Evolutionary conservation across 2,113 vertebrate species (phyloP), one percentile per base, ranked within the genome.

Genomic region (Pseudopipra pipra): DNA sequence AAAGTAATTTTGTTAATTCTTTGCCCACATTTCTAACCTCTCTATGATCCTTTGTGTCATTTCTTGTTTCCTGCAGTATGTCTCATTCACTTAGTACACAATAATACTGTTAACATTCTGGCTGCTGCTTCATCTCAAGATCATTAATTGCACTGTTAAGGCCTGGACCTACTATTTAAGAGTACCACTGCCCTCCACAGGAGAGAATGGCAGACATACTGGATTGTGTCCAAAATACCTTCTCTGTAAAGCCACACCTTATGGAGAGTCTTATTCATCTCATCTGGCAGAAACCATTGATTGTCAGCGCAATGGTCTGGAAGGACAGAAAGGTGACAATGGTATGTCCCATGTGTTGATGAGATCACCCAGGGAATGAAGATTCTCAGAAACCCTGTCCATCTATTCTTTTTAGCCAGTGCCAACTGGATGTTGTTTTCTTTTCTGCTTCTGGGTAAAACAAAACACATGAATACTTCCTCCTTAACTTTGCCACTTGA

Each of bases 131-230:
- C 88, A 94, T 93, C 90, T 96, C 2, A 3, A 93, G 79, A 95
- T 93, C 88, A 81, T 94, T 66, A 88, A 92, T 76, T 86, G 68
- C n/a, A 39, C 30, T 68, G 79, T 35, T 84, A 78, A 86, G 90
- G 65, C n/a, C 72, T 72, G 47, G 31, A 93, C 49, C 28, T 90
- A 68, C 75, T 87, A 63, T 81, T 68, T 75, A 93, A 88, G 96
- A 89, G 82, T 93, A 95, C 65, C 90, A 89, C 95, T 96, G 92
- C 93, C 95, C 85, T 93, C 95, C 93, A 70, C 88, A 94, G 96
- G 95, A 92, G 18, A 81, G 73, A 91, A 83, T 54, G 52, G 52
- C 61, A 94, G 90, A 72, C 41, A 44, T 73, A 33, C 41, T 55
- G 39, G 43, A 59, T 25, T 19, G 23, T 61, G 52, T 86, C 78